Conservation (phyloP, 1,140 invertebrate species). For the Nasonia vitripennis region DNA sequence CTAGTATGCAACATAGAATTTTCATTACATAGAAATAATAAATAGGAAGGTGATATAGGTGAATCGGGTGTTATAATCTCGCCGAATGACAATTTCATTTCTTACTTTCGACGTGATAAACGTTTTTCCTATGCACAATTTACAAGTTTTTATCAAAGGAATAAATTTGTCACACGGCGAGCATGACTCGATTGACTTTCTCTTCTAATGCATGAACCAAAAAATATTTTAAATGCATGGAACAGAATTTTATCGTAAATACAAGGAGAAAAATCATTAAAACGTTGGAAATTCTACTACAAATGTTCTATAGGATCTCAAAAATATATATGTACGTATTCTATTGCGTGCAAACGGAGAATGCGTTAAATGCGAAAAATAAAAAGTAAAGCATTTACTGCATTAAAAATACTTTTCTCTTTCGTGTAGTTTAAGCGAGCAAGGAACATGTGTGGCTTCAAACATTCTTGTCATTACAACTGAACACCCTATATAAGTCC, state of each 20-base stretch:
- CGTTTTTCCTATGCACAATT: conserved; percentile 31
- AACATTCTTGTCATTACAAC: conserved; percentile 20
- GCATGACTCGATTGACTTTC: conserved; percentile 36
- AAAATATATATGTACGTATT: conserved; percentile 42
- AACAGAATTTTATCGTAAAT: conserved; percentile 40
- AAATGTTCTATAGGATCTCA: neutral
- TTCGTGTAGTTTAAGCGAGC: conserved; percentile 38
- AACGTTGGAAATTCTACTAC: conserved; percentile 10
- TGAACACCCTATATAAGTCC: conserved; percentile 3
- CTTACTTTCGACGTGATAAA: neutral
- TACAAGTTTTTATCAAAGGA: conserved; percentile 28
- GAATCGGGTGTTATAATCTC: conserved; percentile 21
- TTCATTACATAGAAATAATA: conserved; percentile 62
- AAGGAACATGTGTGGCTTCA: conserved; percentile 47
- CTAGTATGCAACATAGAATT: conserved; percentile 64
- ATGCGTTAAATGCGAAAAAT: conserved; percentile 47
- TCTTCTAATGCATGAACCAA: neutral
- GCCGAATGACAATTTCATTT: conserved; percentile 6
- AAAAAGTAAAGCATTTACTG: conserved; percentile 37
- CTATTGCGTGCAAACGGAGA: conserved; percentile 1
- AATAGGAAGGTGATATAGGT: conserved; percentile 43
- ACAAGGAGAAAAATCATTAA: conserved; percentile 39
- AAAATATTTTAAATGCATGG: neutral
- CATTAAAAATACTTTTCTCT: conserved; percentile 47
- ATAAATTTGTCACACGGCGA: conserved; percentile 20